These are phyloP conservation scores for Anoplopoma fimbria DNA, from an alignment of 2,113 vertebrate genomes.

Conservation along the genomic window DNA sequence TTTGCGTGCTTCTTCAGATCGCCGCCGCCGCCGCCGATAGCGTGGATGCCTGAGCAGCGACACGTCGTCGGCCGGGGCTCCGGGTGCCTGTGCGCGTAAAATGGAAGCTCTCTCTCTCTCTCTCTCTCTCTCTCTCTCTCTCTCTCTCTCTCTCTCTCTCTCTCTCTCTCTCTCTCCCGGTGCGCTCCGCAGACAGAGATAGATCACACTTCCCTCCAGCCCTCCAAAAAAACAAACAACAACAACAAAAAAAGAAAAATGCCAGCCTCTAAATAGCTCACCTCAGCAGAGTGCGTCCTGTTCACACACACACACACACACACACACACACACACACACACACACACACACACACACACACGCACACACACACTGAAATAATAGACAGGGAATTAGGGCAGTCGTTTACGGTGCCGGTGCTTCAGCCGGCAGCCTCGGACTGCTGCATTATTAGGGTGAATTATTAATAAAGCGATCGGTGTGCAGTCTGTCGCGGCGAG, in stretches of 20 bases:
- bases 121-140: too few relatives aligned
- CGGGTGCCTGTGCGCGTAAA: constrained; percentile 61
- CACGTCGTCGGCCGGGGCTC: constrained; percentile 36
- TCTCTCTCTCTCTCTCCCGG: too few relatives aligned
- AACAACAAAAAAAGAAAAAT: neutral
- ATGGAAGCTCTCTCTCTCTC: constrained; percentile 63
- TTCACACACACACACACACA: constrained; percentile 19
- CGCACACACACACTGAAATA: neutral
- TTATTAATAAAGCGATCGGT: constrained; percentile 83
- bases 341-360: neutral
- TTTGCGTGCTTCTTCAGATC: constrained; percentile 59
- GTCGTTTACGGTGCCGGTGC: constrained; percentile 58
- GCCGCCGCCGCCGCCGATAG: constrained; percentile 26
- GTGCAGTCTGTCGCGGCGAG: constrained; percentile 78
- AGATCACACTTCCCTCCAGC: constrained; percentile 27
- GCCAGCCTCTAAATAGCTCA: constrained; percentile 54
- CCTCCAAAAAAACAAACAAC: neutral
- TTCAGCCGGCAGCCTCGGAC: constrained; percentile 45
- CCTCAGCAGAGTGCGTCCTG: constrained; percentile 49
- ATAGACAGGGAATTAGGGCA: constrained; percentile 44
- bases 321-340: neutral
- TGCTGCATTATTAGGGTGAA: constrained; percentile 75
- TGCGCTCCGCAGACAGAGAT: constrained; percentile 36
- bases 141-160: too few relatives aligned
- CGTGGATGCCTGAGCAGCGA: constrained; percentile 64